A percentile compares a stretch with the other conserved stretches of the same genome.
Evolutionary conservation across 2,888 invertebrate genomes (phyloP).

Genomic region (Linnaemya vulpina): DNA sequence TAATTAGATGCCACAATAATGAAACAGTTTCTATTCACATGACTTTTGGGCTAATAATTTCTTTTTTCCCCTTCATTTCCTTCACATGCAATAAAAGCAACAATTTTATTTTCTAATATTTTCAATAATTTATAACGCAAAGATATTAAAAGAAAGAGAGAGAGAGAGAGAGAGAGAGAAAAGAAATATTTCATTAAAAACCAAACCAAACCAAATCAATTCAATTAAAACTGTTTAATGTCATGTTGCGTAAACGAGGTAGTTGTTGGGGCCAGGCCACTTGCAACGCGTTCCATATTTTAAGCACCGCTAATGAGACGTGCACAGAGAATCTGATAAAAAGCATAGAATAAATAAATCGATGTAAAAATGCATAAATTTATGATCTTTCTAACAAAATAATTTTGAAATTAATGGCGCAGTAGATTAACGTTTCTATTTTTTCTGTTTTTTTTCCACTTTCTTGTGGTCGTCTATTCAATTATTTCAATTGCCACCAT

Average conservation of each 20-base stretch:
- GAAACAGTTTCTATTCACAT: background rate
- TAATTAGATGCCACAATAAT: constrained; percentile 41
- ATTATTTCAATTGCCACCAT: constrained; percentile 42
- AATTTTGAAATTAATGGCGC: constrained; percentile 59
- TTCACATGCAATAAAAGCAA: background rate
- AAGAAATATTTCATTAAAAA: no score
- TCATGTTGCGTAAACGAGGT: constrained; percentile 57
- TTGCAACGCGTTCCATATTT: constrained; percentile 53
- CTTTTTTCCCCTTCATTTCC: background rate
- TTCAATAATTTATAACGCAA: constrained; percentile 26
- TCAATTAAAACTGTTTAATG: constrained; percentile 56
- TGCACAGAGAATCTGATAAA: constrained; percentile 40
- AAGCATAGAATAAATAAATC: background rate
- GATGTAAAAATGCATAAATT: constrained; percentile 47
- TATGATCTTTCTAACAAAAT: constrained; percentile 41
- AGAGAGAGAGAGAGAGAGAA: no score
- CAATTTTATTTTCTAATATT: constrained; percentile 17
- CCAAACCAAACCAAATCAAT: constrained; percentile 47
- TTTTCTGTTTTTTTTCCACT: no score
- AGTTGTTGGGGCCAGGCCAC: constrained; percentile 49
- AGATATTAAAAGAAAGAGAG: background rate
- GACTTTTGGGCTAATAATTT: background rate
- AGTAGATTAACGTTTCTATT: constrained; percentile 15
- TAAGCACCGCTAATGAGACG: constrained; percentile 43
- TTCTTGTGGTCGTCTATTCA: constrained; percentile 11